Conservation (phyloP, 2,113 vertebrate species). For the Meriones unguiculatus region DNA sequence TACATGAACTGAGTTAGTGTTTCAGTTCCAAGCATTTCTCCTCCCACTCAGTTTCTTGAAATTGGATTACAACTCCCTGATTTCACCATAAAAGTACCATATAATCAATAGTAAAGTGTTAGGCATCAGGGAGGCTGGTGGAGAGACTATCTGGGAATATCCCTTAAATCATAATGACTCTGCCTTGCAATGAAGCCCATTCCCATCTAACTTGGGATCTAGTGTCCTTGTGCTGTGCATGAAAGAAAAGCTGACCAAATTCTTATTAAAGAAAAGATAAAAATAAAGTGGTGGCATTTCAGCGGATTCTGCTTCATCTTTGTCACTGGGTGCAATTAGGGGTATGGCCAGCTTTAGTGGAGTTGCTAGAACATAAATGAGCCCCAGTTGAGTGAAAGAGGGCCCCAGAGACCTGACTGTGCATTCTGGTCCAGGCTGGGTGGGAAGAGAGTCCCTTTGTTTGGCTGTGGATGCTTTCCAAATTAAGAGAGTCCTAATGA, state of each 20-base stretch:
- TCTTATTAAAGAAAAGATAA: slow-evolving; percentile 38
- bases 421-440: slow-evolving; percentile 42
- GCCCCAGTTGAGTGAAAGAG: slow-evolving; percentile 44
- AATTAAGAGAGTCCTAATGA: slow-evolving; percentile 76
- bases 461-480: slow-evolving; percentile 68
- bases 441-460: slow-evolving; percentile 46
- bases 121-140: not conserved
- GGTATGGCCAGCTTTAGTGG: slow-evolving; percentile 14
- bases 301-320: slow-evolving; percentile 34
- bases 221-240: not conserved
- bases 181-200: not conserved
- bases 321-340: slow-evolving; percentile 40
- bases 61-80: not conserved
- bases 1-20: not conserved
- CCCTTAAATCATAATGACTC: not conserved
- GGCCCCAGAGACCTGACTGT: slow-evolving; percentile 62
- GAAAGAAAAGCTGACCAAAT: slow-evolving; percentile 52
- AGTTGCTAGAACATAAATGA: slow-evolving; percentile 37
- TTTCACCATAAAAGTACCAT: slow-evolving; percentile 4
- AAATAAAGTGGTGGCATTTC: slow-evolving; percentile 27
- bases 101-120: not conserved
- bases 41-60: not conserved
- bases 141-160: not conserved
- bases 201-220: not conserved
- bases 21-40: not conserved